Evolutionary conservation across 1,140 invertebrate species (phyloP).

Genomic region (Drosophila murphyi): DNA sequence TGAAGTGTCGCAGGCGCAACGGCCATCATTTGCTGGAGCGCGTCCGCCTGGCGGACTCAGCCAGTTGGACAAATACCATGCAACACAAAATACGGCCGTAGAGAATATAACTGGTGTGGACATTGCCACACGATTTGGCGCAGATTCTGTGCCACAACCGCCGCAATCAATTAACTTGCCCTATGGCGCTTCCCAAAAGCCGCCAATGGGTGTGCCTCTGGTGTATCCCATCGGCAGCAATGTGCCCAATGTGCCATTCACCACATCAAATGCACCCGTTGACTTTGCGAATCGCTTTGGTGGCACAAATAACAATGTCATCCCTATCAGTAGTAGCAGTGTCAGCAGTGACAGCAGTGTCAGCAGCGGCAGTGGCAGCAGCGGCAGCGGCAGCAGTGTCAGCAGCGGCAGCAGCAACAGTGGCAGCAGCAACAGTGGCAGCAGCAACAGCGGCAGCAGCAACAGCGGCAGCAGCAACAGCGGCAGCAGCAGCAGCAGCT

Average conservation of each 20-base stretch:
- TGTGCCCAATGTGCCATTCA: slow-evolving; percentile 13
- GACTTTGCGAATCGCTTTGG: slow-evolving; percentile 59
- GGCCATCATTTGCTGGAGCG: slow-evolving; percentile 73
- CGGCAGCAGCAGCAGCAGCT: background rate
- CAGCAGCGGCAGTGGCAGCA: too few species aligned
- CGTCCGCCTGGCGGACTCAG: slow-evolving; percentile 74
- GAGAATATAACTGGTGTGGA: slow-evolving; percentile 67
- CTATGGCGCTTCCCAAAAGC: slow-evolving; percentile 67
- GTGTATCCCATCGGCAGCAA: slow-evolving; percentile 50
- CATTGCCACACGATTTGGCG: slow-evolving; percentile 69
- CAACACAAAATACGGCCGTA: slow-evolving; percentile 57
- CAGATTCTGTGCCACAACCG: slow-evolving; percentile 17
- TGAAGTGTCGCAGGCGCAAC: slow-evolving; percentile 58
- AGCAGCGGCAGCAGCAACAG: background rate
- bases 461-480: too few species aligned
- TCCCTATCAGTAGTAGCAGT: background rate
- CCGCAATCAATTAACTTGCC: slow-evolving; percentile 37
- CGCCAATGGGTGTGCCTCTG: slow-evolving; percentile 68
- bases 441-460: background rate
- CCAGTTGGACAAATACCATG: slow-evolving; percentile 78
- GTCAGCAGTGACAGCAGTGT: background rate
- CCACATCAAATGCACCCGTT: background rate
- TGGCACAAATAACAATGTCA: slow-evolving; percentile 13
- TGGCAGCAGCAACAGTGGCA: background rate
- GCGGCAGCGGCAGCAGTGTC: too few species aligned